phyloP scores from a whole-genome alignment of 2,888 invertebrate species.

The Apamea epomidion region DNA sequence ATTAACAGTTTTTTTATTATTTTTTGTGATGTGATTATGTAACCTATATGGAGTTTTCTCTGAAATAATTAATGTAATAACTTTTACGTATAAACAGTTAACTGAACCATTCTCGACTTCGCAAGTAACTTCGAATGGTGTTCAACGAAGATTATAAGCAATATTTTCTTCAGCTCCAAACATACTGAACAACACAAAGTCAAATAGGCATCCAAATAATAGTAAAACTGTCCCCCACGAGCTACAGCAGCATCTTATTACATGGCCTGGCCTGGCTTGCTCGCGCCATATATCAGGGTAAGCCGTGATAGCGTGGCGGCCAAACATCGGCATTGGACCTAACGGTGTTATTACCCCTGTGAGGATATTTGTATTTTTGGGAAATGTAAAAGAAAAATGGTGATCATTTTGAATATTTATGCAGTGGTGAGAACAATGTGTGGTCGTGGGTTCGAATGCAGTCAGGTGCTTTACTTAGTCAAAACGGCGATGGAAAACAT shows the following conservation, averaged over 20 bases:
- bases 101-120: background rate
- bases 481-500: too few species aligned
- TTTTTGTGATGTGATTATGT: too few species aligned
- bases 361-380: slow-evolving; percentile 29
- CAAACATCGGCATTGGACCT: slow-evolving; percentile 40
- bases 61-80: background rate
- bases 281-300: slow-evolving; percentile 54
- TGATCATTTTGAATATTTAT: background rate
- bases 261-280: slow-evolving; percentile 37
- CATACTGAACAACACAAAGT: slow-evolving; percentile 28
- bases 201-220: slow-evolving; percentile 30
- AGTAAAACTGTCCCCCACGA: slow-evolving; percentile 43
- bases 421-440: too few species aligned
- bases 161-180: background rate
- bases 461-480: too few species aligned
- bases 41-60: background rate
- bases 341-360: slow-evolving; percentile 31
- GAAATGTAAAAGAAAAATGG: background rate
- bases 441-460: too few species aligned
- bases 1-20: too few species aligned
- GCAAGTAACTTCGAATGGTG: background rate
- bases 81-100: background rate
- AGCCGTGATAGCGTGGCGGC: slow-evolving; percentile 49
- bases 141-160: background rate
- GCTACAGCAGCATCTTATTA: slow-evolving; percentile 52